Evolutionary conservation across 2,888 invertebrate species (phyloP).

Genomic region (Caenorhabditis becei): DNA sequence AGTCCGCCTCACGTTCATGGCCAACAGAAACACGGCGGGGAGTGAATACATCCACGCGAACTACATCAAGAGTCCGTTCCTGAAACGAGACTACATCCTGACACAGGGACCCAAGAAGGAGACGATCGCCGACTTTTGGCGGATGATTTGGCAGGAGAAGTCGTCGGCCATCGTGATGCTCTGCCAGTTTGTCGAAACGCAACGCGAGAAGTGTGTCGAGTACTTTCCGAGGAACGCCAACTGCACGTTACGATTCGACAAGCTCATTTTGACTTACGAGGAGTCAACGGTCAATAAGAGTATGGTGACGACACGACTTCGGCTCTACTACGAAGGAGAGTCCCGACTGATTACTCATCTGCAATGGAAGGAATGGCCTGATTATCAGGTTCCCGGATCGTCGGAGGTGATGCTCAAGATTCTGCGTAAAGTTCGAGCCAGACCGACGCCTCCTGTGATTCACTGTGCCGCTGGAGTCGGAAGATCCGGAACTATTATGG

Average conservation of each 20-base stretch:
- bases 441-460: slow-evolving; percentile 49
- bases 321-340: slow-evolving; percentile 34
- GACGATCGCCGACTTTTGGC: slow-evolving; percentile 63
- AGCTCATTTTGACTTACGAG: slow-evolving; percentile 27
- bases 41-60: slow-evolving; percentile 65
- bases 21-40: slow-evolving; percentile 18
- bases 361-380: slow-evolving; percentile 64
- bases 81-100: slow-evolving; percentile 62
- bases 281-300: slow-evolving; percentile 40
- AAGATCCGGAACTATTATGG: slow-evolving; percentile 55
- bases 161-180: slow-evolving; percentile 61
- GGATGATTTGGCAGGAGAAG: slow-evolving; percentile 68
- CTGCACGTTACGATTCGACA: slow-evolving; percentile 35
- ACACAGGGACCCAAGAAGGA: slow-evolving; percentile 63
- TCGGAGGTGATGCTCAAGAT: slow-evolving; percentile 55
- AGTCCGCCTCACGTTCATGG: slow-evolving; percentile 49
- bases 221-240: slow-evolving; percentile 59
- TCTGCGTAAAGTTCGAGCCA: slow-evolving; percentile 39
- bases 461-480: slow-evolving; percentile 66
- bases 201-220: slow-evolving; percentile 60
- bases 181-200: slow-evolving; percentile 58
- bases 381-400: slow-evolving; percentile 61
- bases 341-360: slow-evolving; percentile 49
- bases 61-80: slow-evolving; percentile 45
- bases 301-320: slow-evolving; percentile 46